A percentile compares a stretch with the other conserved stretches of the same genome.
These are phyloP conservation scores for Semnornis frantzii DNA, from an alignment of 2,113 vertebrate genomes.

Conservation along the genomic window DNA sequence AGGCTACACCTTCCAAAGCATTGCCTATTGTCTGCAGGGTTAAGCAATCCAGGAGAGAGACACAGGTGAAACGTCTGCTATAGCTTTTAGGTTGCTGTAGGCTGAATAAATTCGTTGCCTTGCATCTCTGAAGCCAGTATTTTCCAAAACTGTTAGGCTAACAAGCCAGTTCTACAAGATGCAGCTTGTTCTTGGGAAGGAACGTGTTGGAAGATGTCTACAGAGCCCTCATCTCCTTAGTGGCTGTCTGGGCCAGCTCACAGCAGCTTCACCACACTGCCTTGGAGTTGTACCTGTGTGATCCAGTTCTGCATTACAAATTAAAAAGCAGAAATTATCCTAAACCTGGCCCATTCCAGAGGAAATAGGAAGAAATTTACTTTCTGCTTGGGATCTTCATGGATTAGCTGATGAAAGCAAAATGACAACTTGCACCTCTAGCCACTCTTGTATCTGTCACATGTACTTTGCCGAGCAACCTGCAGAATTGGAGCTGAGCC, in stretches of 20 bases:
- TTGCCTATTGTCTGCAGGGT: not conserved
- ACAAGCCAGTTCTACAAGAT: not conserved
- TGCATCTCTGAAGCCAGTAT: not conserved
- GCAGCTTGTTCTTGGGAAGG: not conserved
- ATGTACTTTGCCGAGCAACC: not conserved
- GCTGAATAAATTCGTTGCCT: not conserved
- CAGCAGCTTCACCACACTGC: not conserved
- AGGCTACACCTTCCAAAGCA: not conserved
- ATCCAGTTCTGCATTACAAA: not conserved
- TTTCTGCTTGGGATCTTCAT: not conserved
- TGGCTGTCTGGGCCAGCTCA: not conserved
- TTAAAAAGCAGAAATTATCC: not conserved
- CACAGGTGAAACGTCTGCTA: not conserved
- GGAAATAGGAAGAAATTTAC: not conserved
- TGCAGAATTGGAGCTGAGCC: not conserved
- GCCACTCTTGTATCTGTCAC: not conserved
- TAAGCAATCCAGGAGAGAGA: not conserved
- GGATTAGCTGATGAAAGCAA: not conserved
- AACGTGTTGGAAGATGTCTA: not conserved
- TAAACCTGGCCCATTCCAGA: not conserved
- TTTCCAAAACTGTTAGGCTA: constrained; percentile 12
- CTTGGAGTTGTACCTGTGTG: accelerated
- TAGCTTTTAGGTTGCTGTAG: constrained; percentile 5
- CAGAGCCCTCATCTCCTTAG: not conserved
- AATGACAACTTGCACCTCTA: not conserved